These are phyloP conservation scores for Idaea dimidiata DNA, from an alignment of 2,888 invertebrate species.

Conservation along the genomic window DNA sequence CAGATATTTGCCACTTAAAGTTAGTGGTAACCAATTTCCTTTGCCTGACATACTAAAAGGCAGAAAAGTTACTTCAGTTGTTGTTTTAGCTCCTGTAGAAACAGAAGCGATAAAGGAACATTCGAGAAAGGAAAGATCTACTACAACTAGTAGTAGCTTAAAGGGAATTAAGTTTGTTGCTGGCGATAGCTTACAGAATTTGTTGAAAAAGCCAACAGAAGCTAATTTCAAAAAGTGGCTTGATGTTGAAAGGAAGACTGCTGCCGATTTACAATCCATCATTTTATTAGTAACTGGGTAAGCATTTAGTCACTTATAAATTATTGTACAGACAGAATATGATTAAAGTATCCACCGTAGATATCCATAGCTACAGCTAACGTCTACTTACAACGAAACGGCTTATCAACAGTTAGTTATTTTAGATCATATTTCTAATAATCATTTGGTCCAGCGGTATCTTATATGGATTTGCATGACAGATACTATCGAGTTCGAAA, in stretches of 20 bases:
- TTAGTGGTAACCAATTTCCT: constrained; percentile 91
- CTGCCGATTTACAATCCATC: constrained; percentile 89
- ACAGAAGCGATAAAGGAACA: constrained; percentile 82
- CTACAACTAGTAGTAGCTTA: constrained; percentile 68
- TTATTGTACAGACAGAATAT: no score
- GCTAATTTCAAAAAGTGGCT: constrained; percentile 91
- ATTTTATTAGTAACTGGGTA: constrained; percentile 91
- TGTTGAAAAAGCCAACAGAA: constrained; percentile 86
- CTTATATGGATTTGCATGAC: no score
- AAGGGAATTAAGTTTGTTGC: constrained; percentile 87
- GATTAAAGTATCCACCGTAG: no score
- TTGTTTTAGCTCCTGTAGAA: constrained; percentile 91
- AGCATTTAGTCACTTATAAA: constrained; percentile 45
- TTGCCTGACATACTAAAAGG: constrained; percentile 89
- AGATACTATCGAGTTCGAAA: no score
- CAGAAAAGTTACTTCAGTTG: constrained; percentile 90
- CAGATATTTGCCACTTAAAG: constrained; percentile 91
- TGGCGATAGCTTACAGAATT: constrained; percentile 87
- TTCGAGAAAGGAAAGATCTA: constrained; percentile 77
- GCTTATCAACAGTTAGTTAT: no score
- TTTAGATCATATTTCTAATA: no score
- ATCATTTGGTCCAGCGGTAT: no score
- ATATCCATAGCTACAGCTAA: no score
- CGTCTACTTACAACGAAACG: no score
- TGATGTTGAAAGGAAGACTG: constrained; percentile 87